Conservation (phyloP, 1,140 invertebrate species). For the Diprion similis region DNA sequence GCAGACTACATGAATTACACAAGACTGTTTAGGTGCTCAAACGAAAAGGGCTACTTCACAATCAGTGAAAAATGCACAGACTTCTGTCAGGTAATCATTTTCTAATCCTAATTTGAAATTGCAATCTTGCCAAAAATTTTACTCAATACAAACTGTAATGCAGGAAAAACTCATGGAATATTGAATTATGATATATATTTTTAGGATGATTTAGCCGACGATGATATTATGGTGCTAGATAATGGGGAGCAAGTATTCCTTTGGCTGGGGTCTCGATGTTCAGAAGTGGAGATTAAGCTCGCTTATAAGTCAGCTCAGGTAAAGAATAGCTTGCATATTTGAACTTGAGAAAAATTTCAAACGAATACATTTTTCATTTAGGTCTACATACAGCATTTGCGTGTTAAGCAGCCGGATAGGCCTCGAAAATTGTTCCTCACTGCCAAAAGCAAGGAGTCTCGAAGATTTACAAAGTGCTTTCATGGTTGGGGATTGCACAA, state of each 20-base stretch:
- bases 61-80: constrained; percentile 99
- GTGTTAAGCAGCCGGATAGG: constrained; percentile 92
- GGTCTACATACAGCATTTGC: constrained; percentile 98
- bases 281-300: constrained; percentile 98
- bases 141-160: neutral
- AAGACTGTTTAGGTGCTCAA: constrained; percentile 96
- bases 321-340: constrained; percentile 35
- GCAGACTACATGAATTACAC: constrained; percentile 95
- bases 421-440: constrained; percentile 95
- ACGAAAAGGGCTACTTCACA: constrained; percentile 99
- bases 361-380: constrained; percentile 51
- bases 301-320: constrained; percentile 98
- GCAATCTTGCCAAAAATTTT: neutral
- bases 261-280: constrained; percentile 95
- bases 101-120: neutral
- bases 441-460: constrained; percentile 95
- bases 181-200: constrained; percentile 24
- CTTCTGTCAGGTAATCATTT: constrained; percentile 89
- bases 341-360: constrained; percentile 1
- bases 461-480: constrained; percentile 96
- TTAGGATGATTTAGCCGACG: constrained; percentile 97
- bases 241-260: constrained; percentile 98
- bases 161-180: constrained; percentile 11
- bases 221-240: constrained; percentile 99
- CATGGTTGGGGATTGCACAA: constrained; percentile 93